phyloP scores from a whole-genome alignment of 2,888 invertebrate species.

The Leptarthrus brevirostris region DNA sequence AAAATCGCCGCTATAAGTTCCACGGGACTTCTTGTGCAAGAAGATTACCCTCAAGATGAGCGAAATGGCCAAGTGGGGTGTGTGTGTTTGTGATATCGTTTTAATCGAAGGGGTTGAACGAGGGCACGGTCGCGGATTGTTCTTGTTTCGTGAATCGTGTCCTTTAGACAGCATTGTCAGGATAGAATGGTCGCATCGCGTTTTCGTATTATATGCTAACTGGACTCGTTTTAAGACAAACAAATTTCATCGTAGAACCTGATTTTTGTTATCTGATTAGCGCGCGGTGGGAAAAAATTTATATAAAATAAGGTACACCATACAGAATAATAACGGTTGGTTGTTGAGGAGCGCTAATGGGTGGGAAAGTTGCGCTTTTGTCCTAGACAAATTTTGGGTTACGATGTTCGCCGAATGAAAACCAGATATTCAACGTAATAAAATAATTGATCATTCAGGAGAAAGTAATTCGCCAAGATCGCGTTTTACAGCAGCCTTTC shows the following conservation, averaged over 20 bases:
- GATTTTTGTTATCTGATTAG: slow-evolving; percentile 44
- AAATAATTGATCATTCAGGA: slow-evolving; percentile 40
- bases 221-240: slow-evolving; percentile 43
- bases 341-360: slow-evolving; percentile 29
- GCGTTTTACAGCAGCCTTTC: slow-evolving; percentile 5
- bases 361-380: slow-evolving; percentile 39
- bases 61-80: not conserved
- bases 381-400: not conserved
- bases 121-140: slow-evolving; percentile 38
- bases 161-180: slow-evolving; percentile 1
- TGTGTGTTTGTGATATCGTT: slow-evolving; percentile 44
- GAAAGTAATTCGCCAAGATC: slow-evolving; percentile 30
- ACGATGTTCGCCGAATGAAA: not conserved
- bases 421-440: slow-evolving; percentile 39
- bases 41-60: not conserved
- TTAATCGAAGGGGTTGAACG: slow-evolving; percentile 47
- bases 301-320: not conserved
- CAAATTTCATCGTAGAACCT: slow-evolving; percentile 17
- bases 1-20: slow-evolving; percentile 36
- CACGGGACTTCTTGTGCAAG: not conserved
- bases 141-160: slow-evolving; percentile 32
- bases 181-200: not conserved
- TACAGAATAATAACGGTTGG: slow-evolving; percentile 12
- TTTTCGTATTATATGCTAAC: slow-evolving; percentile 6
- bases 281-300: slow-evolving; percentile 27